A percentile compares a stretch with the other conserved stretches of the same genome.
phyloP scores from a whole-genome alignment of 2,888 invertebrate genomes.

The Aphidoletes aphidimyza region DNA sequence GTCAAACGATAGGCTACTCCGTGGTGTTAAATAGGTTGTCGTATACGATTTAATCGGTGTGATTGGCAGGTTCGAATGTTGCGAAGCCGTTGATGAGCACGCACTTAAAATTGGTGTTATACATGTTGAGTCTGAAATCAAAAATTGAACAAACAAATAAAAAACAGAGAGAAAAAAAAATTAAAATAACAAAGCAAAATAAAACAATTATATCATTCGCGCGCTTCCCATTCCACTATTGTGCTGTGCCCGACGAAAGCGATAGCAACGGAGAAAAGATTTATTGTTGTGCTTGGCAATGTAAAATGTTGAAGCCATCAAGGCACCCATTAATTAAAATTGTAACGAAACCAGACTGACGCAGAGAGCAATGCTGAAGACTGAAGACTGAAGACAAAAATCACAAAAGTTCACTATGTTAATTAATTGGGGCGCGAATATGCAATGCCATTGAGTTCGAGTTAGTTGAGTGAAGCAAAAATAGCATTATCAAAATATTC shows the following conservation, averaged over 20 bases:
- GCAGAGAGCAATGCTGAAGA: not conserved
- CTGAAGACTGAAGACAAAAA: not conserved
- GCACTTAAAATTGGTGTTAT: not conserved
- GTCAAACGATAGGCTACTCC: not conserved
- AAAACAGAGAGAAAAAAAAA: not conserved
- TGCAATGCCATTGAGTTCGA: not conserved
- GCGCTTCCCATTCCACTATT: not conserved
- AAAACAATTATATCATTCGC: conserved; percentile 5
- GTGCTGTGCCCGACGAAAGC: not conserved
- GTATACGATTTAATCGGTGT: not conserved
- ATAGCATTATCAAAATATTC: not conserved
- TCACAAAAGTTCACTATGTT: conserved; percentile 24
- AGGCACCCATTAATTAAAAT: conserved; percentile 32
- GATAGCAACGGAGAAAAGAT: not conserved
- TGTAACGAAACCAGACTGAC: not conserved
- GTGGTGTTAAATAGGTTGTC: not conserved
- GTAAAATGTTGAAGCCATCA: not conserved
- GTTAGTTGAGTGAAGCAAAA: not conserved
- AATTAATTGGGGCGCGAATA: conserved; percentile 49
- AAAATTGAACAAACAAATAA: not conserved
- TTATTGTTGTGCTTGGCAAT: conserved; percentile 37
- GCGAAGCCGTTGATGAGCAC: not conserved
- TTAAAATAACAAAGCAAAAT: not conserved
- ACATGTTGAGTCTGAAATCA: conserved; percentile 12
- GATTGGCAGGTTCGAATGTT: not conserved